Conservation (phyloP, 2,113 vertebrate genomes). For the Crocuta crocuta region DNA sequence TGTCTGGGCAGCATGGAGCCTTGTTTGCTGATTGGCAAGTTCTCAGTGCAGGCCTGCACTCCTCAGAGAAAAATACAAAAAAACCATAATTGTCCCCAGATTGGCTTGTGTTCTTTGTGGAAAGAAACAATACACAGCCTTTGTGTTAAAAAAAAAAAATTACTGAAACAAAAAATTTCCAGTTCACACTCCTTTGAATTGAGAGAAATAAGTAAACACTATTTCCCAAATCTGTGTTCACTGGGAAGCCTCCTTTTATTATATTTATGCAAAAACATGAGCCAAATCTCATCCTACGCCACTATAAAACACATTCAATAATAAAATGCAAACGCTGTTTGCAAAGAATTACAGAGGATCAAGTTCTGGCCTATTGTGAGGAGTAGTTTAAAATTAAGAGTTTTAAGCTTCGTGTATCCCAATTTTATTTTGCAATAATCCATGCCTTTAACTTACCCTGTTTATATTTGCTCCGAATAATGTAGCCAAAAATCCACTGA, state of each 20-base stretch:
- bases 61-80: slow-evolving; percentile 71
- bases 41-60: neutral
- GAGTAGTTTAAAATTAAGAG: slow-evolving; percentile 81
- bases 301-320: slow-evolving; percentile 74
- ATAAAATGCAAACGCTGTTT: slow-evolving; percentile 81
- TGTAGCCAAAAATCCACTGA: slow-evolving; percentile 73
- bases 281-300: slow-evolving; percentile 74
- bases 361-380: slow-evolving; percentile 78
- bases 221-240: slow-evolving; percentile 78
- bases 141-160: slow-evolving; percentile 73
- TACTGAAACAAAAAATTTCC: slow-evolving; percentile 76
- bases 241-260: slow-evolving; percentile 79
- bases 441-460: slow-evolving; percentile 75
- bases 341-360: slow-evolving; percentile 80
- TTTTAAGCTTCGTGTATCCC: slow-evolving; percentile 81
- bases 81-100: slow-evolving; percentile 69
- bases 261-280: slow-evolving; percentile 81
- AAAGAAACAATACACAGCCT: slow-evolving; percentile 71
- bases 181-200: slow-evolving; percentile 75
- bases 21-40: slow-evolving; percentile 28
- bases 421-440: slow-evolving; percentile 81
- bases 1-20: neutral
- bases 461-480: slow-evolving; percentile 82
- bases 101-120: slow-evolving; percentile 71
- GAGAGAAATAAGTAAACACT: slow-evolving; percentile 80